Conservation (phyloP, 2,113 vertebrate species). For the Pseudois nayaur region DNA sequence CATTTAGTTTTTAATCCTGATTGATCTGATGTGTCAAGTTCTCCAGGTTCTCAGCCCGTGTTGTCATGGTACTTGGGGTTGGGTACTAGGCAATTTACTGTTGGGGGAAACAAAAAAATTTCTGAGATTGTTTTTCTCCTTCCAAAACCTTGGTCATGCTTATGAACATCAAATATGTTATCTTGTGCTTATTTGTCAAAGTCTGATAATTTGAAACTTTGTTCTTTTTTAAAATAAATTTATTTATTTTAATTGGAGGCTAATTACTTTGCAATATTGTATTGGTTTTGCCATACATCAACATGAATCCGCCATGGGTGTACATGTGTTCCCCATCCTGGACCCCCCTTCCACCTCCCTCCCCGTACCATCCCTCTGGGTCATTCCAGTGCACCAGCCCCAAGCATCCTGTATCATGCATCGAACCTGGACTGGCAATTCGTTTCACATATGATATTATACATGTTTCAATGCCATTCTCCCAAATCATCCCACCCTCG, state of each 20-base stretch:
- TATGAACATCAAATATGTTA: neutral
- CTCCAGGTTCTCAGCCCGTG: neutral
- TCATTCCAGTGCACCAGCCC: too few species aligned
- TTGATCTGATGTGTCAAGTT: neutral
- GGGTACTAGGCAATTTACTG: neutral
- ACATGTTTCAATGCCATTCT: too few species aligned
- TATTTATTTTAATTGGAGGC: too few species aligned
- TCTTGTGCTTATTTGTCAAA: neutral
- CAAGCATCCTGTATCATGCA: too few species aligned
- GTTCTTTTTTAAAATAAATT: neutral
- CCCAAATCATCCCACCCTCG: too few species aligned
- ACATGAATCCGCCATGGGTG: fast-evolving
- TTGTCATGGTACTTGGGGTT: neutral
- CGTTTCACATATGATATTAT: fast-evolving
- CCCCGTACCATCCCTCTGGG: too few species aligned
- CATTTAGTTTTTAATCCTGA: neutral
- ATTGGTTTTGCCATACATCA: too few species aligned
- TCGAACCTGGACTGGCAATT: too few species aligned
- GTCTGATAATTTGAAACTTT: neutral
- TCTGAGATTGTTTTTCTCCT: neutral
- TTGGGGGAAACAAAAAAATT: neutral
- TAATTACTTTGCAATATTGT: too few species aligned
- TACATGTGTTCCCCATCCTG: too few species aligned
- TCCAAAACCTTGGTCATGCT: neutral
- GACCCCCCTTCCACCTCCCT: too few species aligned